Evolutionary conservation across 1,140 invertebrate species (phyloP), one percentile per base, ranked within the genome.

Genomic region (Dinothrombium tinctorium): DNA sequence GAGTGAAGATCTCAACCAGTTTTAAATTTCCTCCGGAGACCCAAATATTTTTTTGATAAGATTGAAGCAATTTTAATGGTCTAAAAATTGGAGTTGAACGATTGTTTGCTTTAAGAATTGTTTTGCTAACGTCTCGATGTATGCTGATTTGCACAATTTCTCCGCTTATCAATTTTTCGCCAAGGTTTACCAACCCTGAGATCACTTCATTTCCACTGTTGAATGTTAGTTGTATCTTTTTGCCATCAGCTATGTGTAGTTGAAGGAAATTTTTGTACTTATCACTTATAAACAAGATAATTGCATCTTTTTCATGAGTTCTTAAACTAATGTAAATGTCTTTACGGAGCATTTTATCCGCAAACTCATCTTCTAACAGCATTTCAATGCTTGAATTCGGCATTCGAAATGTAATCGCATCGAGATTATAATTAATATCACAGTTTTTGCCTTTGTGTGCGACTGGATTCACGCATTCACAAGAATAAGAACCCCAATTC

Each of bases 181-280:
- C 42, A 8, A 47, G 14, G 11, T 69, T 65, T 2, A 83, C 69
- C 12, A 71, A 72, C 37, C 82, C 67, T 52, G 80, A 73, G 33
- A 78, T 67, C 37, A 86, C 78, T 55, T 74, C 70, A 52, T 76
- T 69, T 38, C 68, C 71, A 41, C 73, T 67, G 56, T 87, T 87
- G 53, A 81, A 86, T 2, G 81, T 62, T 51, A 82, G 83, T 1
- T 80, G 69, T 4, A 86, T 68, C 64, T 63, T 54, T 49, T 61
- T 71, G 1, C 72, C 72, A 43, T 75, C 71, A 41, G 72, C 69
- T 23, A 89, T 72, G 56, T 81, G 82, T 7, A 90, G 56, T 56
- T 89, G 82, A 29, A 86, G 72, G 56, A 92, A 90, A 57, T 92
- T 92, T 50, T 87, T 87, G 28, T 84, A 62, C 57, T 87, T 76